phyloP scores from a whole-genome alignment of 2,113 vertebrate species.

The Paramisgurnus dabryanus region DNA sequence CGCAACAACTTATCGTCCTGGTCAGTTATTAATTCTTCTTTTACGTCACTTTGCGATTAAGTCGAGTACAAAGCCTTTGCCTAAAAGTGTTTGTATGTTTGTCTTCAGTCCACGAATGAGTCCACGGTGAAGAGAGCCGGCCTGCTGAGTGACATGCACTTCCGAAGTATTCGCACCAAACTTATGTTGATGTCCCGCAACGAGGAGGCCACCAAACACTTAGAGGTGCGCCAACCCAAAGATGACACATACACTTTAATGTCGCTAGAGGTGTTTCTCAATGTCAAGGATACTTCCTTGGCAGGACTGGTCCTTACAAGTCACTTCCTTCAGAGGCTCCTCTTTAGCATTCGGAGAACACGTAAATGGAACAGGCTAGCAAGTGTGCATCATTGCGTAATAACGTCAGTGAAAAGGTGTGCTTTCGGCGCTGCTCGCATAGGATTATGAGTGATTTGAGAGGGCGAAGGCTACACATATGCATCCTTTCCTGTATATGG shows the following conservation, averaged over 20 bases:
- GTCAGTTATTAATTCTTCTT: slow-evolving; percentile 69
- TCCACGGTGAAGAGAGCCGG: slow-evolving; percentile 84
- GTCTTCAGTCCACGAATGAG: slow-evolving; percentile 85
- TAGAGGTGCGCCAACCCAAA: slow-evolving; percentile 75
- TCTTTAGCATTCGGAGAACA: too few species aligned
- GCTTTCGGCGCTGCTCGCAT: too few species aligned
- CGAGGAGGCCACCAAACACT: slow-evolving; percentile 89
- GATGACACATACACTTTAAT: neutral
- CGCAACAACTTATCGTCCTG: slow-evolving; percentile 85
- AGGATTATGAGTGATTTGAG: too few species aligned
- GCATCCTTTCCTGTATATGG: too few species aligned
- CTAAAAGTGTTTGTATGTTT: neutral
- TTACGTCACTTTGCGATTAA: neutral
- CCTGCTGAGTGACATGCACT: slow-evolving; percentile 90
- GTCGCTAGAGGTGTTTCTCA: neutral
- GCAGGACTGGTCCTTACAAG: too few species aligned
- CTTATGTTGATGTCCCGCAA: slow-evolving; percentile 89
- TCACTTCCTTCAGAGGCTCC: too few species aligned
- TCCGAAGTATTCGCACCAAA: slow-evolving; percentile 90
- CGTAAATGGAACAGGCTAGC: too few species aligned
- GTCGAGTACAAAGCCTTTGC: neutral
- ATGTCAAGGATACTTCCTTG: too few species aligned
- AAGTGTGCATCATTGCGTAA: too few species aligned
- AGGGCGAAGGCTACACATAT: too few species aligned
- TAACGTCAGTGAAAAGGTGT: too few species aligned